Conservation (phyloP, 30 jellyfish, hydroid and myxozoan species). For the Phacellophora camtschatica region DNA sequence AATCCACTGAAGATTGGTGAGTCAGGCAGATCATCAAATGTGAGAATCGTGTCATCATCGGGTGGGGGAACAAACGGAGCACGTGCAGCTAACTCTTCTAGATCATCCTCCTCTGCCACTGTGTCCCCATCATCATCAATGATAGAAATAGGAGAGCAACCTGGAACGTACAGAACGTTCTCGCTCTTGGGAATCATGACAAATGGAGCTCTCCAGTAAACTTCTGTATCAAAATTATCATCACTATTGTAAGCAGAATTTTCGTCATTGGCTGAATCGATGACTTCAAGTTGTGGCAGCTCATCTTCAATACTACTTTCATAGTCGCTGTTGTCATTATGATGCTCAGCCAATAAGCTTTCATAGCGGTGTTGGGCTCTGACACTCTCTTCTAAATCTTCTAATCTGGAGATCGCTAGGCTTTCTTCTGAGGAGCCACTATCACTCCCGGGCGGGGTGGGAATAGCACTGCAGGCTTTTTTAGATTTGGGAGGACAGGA, state of each 20-base stretch:
- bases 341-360: constrained; percentile 42
- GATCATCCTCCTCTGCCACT: constrained; percentile 40
- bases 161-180: constrained; percentile 38
- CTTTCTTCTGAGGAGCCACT: constrained; percentile 61
- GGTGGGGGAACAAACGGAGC: constrained; percentile 98
- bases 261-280: background rate
- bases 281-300: constrained; percentile 66
- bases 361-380: constrained; percentile 63
- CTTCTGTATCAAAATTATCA: constrained; percentile 15
- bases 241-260: constrained; percentile 13
- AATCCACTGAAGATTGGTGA: constrained; percentile 52
- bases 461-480: constrained; percentile 14
- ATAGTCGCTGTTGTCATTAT: constrained; percentile 10
- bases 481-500: constrained; percentile 52
- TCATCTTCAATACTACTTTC: constrained; percentile 55
- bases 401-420: constrained; percentile 71
- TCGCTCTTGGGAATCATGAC: constrained; percentile 64
- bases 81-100: constrained; percentile 71
- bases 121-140: constrained; percentile 23
- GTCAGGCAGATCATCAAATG: constrained; percentile 72
- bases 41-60: constrained; percentile 61
- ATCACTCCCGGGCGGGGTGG: constrained; percentile 88
- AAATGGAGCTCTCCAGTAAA: constrained; percentile 71
- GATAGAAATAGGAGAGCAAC: constrained; percentile 31
- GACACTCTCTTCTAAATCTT: constrained; percentile 62